Conservation (phyloP, 2,888 invertebrate genomes). For the Arrhopalites spinosus region DNA sequence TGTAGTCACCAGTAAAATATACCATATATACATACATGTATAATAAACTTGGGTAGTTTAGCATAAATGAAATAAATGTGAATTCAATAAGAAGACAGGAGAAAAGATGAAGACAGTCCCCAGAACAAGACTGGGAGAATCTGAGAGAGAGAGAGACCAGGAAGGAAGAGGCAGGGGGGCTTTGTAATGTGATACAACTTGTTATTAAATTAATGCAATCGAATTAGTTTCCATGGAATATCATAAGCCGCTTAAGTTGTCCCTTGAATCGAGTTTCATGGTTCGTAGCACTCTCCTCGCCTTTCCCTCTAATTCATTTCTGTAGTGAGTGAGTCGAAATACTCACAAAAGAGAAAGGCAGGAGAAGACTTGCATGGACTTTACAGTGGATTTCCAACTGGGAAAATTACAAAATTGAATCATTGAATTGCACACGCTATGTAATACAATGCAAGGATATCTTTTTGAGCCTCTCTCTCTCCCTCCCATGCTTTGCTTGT, state of each 20-base stretch:
- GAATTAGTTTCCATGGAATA: background rate
- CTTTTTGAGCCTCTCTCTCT: too few relatives aligned
- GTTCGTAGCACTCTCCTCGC: background rate
- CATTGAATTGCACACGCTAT: too few relatives aligned
- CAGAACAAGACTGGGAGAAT: background rate
- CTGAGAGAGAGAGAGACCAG: background rate
- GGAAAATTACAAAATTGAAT: too few relatives aligned
- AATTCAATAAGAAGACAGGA: background rate
- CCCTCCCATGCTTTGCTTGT: too few relatives aligned
- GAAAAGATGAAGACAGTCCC: background rate
- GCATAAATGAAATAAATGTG: too few relatives aligned
- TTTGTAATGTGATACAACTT: background rate
- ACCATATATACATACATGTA: too few relatives aligned
- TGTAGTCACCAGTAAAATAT: too few relatives aligned
- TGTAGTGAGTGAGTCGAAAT: background rate
- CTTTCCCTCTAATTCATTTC: background rate
- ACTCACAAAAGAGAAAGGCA: background rate
- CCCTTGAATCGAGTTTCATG: background rate
- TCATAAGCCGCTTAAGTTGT: conserved; percentile 6
- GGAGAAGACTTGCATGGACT: too few relatives aligned
- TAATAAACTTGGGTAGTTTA: too few relatives aligned
- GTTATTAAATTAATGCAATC: background rate
- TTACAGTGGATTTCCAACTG: too few relatives aligned
- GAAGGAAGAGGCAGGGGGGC: background rate
- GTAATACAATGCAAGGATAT: too few relatives aligned